phyloP scores from a whole-genome alignment of 2,888 invertebrate species.

The Elysia crispata region DNA sequence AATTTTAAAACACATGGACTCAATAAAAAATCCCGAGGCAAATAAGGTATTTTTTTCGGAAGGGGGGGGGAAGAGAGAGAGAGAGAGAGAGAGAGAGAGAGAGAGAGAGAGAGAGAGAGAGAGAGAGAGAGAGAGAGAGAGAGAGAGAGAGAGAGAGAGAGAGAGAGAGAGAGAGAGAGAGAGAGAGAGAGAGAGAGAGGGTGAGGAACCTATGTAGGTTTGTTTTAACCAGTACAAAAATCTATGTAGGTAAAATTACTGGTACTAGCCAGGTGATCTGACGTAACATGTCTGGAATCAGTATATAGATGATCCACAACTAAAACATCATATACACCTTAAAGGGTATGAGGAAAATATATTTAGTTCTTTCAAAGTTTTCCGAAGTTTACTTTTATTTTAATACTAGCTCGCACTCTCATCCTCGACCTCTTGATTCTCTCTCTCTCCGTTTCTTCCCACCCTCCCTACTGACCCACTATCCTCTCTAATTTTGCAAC shows the following conservation, averaged over 20 bases:
- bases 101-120: background rate
- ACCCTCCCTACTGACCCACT: background rate
- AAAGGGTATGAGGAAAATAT: no score
- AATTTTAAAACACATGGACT: background rate
- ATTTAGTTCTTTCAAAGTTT: no score
- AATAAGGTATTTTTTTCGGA: background rate
- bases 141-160: background rate
- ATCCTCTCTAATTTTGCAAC: background rate
- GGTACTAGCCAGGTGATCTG: no score
- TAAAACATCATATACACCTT: no score
- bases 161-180: slow-evolving; percentile 1
- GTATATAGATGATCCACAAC: no score
- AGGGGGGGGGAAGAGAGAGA: slow-evolving; percentile 1
- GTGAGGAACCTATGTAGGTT: no score
- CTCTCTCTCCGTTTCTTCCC: background rate
- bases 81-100: slow-evolving; percentile 7
- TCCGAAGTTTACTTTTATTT: no score
- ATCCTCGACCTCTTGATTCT: background rate
- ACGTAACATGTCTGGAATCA: no score
- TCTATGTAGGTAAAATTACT: no score
- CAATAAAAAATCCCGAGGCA: no score
- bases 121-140: slow-evolving; percentile 23
- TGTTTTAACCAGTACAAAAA: no score
- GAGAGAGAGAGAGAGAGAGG: slow-evolving; percentile 24
- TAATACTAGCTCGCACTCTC: no score